Conservation (phyloP, 2,113 vertebrate species). For the Vanacampus margaritifer region DNA sequence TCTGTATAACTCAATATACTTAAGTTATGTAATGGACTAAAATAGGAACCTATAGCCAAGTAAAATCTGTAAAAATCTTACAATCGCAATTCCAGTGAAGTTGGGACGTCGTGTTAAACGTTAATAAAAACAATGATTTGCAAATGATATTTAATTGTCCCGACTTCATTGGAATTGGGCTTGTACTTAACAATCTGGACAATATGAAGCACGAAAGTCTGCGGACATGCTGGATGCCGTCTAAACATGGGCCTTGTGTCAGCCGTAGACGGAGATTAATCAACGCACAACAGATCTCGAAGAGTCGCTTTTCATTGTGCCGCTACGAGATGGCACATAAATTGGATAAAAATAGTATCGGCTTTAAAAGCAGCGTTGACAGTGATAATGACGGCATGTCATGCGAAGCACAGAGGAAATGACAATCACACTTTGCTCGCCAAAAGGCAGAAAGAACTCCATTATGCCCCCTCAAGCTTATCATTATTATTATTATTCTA, state of each 20-base stretch:
- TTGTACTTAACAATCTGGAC: too few relatives aligned
- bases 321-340: slow-evolving; percentile 25
- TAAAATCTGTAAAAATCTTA: too few relatives aligned
- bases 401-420: slow-evolving; percentile 10
- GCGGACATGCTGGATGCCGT: neutral
- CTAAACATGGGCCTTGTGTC: neutral
- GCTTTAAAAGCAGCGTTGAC: slow-evolving; percentile 28
- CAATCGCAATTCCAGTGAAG: too few relatives aligned
- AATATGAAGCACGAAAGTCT: too few relatives aligned
- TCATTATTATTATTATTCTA: neutral
- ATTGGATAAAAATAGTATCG: slow-evolving; percentile 45
- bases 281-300: neutral
- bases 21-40: too few relatives aligned
- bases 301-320: slow-evolving; percentile 2
- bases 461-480: neutral
- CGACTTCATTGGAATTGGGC: too few relatives aligned
- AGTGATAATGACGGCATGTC: slow-evolving; percentile 39
- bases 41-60: too few relatives aligned
- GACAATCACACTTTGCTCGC: slow-evolving; percentile 12
- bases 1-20: neutral
- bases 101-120: too few relatives aligned
- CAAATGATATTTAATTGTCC: too few relatives aligned
- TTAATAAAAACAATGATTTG: too few relatives aligned
- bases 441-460: slow-evolving; percentile 1
- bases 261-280: neutral